A percentile compares a stretch with the other conserved stretches of the same genome.
These are phyloP conservation scores for Macrochelys suwanniensis DNA, from an alignment of 2,797 vertebrate species.

Conservation along the genomic window DNA sequence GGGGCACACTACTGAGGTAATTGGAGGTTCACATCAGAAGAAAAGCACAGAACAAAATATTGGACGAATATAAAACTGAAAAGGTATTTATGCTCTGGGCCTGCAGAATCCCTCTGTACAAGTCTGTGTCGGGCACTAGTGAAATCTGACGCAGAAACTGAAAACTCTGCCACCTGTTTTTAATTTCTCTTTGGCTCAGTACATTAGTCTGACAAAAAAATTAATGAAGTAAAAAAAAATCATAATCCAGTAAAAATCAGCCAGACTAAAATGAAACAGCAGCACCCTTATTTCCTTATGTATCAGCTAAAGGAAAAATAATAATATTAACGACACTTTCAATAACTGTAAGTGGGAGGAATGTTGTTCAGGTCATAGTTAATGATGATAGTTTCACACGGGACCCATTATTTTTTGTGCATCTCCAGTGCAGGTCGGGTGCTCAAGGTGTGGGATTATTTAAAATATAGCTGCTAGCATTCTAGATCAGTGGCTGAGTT, in stretches of 20 bases:
- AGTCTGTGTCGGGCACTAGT: neutral
- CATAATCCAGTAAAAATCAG: neutral
- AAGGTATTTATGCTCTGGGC: neutral
- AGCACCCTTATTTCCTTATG: neutral
- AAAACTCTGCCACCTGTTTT: neutral
- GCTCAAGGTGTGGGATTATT: neutral
- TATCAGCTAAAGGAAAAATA: slow-evolving; percentile 13
- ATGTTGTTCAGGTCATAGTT: slow-evolving; percentile 10
- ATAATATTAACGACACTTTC: neutral
- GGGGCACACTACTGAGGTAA: neutral
- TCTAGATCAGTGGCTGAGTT: neutral
- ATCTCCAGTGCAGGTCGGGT: neutral
- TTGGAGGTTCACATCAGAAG: neutral
- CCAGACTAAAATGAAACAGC: neutral
- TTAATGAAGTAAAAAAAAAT: neutral
- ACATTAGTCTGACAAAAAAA: neutral
- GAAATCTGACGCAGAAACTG: neutral
- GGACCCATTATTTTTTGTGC: neutral
- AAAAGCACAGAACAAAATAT: neutral
- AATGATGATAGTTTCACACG: slow-evolving; percentile 15
- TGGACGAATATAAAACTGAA: neutral
- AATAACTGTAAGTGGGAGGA: neutral
- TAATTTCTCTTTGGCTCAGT: neutral
- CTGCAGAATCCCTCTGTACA: neutral
- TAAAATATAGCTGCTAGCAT: neutral